phyloP scores from a whole-genome alignment of 2,888 invertebrate genomes.

The Coleophora deauratella region DNA sequence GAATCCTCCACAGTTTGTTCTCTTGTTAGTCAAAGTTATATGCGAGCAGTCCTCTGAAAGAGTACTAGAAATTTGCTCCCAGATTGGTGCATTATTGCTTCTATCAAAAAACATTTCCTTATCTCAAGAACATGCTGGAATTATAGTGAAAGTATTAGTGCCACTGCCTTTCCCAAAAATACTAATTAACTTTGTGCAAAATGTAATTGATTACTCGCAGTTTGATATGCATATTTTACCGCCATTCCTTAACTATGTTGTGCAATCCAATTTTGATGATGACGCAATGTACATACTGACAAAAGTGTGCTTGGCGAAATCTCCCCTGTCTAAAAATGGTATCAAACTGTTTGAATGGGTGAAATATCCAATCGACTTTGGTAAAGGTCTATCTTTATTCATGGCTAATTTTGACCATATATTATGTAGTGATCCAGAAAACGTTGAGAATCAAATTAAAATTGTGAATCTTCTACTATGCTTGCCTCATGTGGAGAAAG shows the following conservation, averaged over 20 bases:
- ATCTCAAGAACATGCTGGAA: constrained; percentile 82
- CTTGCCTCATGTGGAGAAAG: constrained; percentile 70
- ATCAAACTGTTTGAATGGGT: constrained; percentile 76
- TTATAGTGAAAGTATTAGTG: constrained; percentile 78
- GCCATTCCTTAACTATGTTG: constrained; percentile 75
- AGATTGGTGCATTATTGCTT: constrained; percentile 75
- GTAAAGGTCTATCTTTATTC: constrained; percentile 44
- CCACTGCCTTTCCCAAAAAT: constrained; percentile 70
- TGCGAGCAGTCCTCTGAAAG: constrained; percentile 58
- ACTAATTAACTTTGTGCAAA: constrained; percentile 77
- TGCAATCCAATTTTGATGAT: constrained; percentile 66
- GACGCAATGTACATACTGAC: constrained; percentile 76
- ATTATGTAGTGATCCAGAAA: constrained; percentile 44
- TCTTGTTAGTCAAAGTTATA: constrained; percentile 69
- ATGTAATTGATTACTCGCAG: constrained; percentile 77
- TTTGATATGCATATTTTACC: constrained; percentile 84
- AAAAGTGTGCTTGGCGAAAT: constrained; percentile 79
- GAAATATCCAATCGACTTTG: constrained; percentile 78
- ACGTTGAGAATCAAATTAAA: constrained; percentile 46
- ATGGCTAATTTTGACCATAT: constrained; percentile 47
- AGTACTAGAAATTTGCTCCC: constrained; percentile 61
- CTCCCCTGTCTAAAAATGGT: constrained; percentile 76
- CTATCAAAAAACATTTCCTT: constrained; percentile 76
- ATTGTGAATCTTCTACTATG: constrained; percentile 68
- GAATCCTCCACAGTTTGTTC: constrained; percentile 75